phyloP scores from a whole-genome alignment of 2,888 invertebrate genomes.

The Automeris io region DNA sequence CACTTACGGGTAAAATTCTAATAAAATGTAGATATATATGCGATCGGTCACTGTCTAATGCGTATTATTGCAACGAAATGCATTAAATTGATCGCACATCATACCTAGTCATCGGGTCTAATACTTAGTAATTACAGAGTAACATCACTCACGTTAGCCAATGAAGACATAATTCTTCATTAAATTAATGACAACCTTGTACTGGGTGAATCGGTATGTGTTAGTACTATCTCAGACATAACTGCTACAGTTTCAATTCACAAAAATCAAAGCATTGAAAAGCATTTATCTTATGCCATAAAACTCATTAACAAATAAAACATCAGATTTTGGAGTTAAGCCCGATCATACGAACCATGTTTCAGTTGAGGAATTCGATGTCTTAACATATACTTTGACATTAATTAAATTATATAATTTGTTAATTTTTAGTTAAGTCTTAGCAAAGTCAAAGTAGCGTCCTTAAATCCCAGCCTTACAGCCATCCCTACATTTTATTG shows the following conservation, averaged over 20 bases:
- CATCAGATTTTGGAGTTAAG: too few relatives aligned
- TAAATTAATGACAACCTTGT: constrained; percentile 51
- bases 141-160: constrained; percentile 44
- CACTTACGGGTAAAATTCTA: constrained; percentile 43
- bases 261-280: neutral
- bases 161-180: constrained; percentile 61
- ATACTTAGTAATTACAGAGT: constrained; percentile 60
- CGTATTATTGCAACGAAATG: constrained; percentile 55
- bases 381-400: too few relatives aligned
- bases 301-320: too few relatives aligned
- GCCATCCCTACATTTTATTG: too few relatives aligned
- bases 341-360: too few relatives aligned
- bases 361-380: too few relatives aligned
- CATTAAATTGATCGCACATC: constrained; percentile 59
- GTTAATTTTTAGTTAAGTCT: too few relatives aligned
- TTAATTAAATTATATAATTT: too few relatives aligned
- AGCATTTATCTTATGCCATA: too few relatives aligned
- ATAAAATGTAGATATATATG: constrained; percentile 28
- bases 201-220: constrained; percentile 43
- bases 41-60: constrained; percentile 54
- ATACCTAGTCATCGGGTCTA: constrained; percentile 56
- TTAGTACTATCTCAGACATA: constrained; percentile 10
- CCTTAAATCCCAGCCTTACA: too few relatives aligned
- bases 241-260: neutral
- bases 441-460: too few relatives aligned